Evolutionary conservation across 2,888 invertebrate genomes (phyloP), one percentile per base, ranked within the genome.

Genomic region (Eupelmus urozonus): DNA sequence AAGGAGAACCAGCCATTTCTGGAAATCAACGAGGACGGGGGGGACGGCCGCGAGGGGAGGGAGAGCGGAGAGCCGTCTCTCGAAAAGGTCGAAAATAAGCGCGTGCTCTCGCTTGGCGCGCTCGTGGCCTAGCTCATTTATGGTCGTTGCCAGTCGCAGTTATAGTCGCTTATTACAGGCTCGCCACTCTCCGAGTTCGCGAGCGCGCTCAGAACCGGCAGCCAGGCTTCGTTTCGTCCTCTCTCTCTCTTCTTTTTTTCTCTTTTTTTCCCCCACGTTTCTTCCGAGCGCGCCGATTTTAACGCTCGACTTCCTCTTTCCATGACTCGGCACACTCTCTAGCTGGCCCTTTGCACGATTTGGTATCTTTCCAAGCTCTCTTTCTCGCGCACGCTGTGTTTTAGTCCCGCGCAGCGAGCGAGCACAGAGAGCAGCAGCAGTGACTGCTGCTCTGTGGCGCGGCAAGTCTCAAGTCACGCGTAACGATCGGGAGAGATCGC

Each of bases 401-500:
- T 27, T 57, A 13, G n/a, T n/a, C 40, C 29, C 40, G 23, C 27
- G n/a, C 9, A 9, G n/a, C 59, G 25, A 18, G 27, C 27, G n/a
- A n/a, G n/a, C n/a, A n/a, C n/a, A n/a, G n/a, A n/a, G n/a, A n/a
- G 34, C 23, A 13, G 66, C 53, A 18, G 23, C 57, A 45, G 45
- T 55, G 23, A 18, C n/a, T 34, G 34, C 3, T 34, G 9, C 55
- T 42, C 23, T 29, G 60, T 29, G 25, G 34, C 45, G 45, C 55
- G 34, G 66, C 71, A 62, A 74, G 66, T 81, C 82, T 77, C 81
- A 82, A 85, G 83, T 83, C 82, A 80, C 82, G 85, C 85, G 85
- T 85, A 84, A 86, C 85, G 84, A 85, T 76, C 71, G 40, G 49
- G 40, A 45, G 83, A 85, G 82, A 84, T 84, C 84, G 82, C 83